Evolutionary conservation across 2,888 invertebrate species (phyloP).

Genomic region (Eumacrocentrus americanus): DNA sequence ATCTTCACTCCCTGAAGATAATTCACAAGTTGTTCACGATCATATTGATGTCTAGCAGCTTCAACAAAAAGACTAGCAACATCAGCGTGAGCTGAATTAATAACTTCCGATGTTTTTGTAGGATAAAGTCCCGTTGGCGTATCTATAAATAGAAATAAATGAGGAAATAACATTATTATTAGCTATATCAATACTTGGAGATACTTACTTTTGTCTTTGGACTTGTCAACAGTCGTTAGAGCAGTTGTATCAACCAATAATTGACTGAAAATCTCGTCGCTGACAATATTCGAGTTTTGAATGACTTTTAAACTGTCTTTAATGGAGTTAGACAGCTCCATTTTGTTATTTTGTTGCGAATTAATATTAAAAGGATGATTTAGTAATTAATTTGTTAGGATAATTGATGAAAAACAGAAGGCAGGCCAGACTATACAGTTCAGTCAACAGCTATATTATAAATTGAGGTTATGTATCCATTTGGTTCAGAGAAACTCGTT

Average conservation of each 20-base stretch:
- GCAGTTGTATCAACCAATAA: conserved; percentile 41
- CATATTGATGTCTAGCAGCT: conserved; percentile 49
- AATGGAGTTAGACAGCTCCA: conserved; percentile 48
- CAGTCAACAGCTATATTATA: no score
- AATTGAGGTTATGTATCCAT: no score
- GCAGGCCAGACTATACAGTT: no score
- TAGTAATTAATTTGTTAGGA: no score
- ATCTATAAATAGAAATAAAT: not conserved
- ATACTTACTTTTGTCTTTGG: conserved; percentile 45
- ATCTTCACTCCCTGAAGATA: conserved; percentile 43
- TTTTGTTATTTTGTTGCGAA: conserved; percentile 29
- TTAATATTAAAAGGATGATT: no score
- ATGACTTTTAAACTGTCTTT: conserved; percentile 40
- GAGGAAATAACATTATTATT: conserved; percentile 5
- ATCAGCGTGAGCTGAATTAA: conserved; percentile 50
- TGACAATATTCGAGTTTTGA: conserved; percentile 43
- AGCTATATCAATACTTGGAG: not conserved
- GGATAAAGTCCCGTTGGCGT: not conserved
- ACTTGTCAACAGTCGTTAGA: conserved; percentile 40
- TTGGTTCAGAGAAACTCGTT: no score
- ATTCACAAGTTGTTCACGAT: conserved; percentile 43
- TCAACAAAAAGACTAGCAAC: conserved; percentile 51
- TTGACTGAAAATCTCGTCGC: conserved; percentile 46
- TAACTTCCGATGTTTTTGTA: conserved; percentile 36
- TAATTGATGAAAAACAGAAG: no score